Conservation (phyloP, 1,140 invertebrate species). For the Drosophila tristis region DNA sequence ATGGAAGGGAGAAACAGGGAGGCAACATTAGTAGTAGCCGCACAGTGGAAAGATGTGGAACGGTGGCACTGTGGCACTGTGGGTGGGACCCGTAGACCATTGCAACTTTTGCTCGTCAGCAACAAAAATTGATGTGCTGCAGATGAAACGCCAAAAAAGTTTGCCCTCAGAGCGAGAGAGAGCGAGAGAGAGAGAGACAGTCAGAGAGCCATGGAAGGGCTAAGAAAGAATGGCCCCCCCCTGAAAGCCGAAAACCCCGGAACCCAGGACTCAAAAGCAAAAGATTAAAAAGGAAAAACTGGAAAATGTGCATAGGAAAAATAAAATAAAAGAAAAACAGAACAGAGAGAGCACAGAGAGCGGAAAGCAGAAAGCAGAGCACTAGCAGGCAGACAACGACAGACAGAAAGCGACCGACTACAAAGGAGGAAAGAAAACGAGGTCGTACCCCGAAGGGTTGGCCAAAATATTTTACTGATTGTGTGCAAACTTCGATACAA, state of each 20-base stretch:
- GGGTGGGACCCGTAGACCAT: constrained; percentile 56
- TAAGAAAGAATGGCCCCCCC: constrained; percentile 54
- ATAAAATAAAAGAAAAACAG: constrained; percentile 64
- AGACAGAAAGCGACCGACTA: constrained; percentile 49
- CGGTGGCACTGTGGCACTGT: constrained; percentile 2
- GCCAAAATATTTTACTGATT: constrained; percentile 83
- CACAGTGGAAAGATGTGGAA: not conserved
- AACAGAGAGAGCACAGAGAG: constrained; percentile 34
- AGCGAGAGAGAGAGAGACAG: constrained; percentile 16
- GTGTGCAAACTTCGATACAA: constrained; percentile 83
- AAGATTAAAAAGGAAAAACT: constrained; percentile 73
- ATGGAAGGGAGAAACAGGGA: constrained; percentile 30
- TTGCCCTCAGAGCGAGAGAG: constrained; percentile 64
- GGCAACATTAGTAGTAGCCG: constrained; percentile 35
- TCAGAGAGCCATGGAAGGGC: constrained; percentile 25
- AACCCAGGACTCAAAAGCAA: constrained; percentile 59
- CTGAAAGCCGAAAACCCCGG: constrained; percentile 11
- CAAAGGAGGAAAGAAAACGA: constrained; percentile 73
- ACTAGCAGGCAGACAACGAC: constrained; percentile 41
- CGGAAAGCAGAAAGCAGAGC: constrained; percentile 11
- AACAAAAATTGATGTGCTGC: constrained; percentile 83
- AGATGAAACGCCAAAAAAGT: constrained; percentile 83
- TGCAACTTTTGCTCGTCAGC: constrained; percentile 83
- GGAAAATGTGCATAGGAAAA: constrained; percentile 73
- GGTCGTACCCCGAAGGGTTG: constrained; percentile 77